Conservation (phyloP, 30 jellyfish, hydroid and myxozoan genomes). For the Phacellophora camtschatica region DNA sequence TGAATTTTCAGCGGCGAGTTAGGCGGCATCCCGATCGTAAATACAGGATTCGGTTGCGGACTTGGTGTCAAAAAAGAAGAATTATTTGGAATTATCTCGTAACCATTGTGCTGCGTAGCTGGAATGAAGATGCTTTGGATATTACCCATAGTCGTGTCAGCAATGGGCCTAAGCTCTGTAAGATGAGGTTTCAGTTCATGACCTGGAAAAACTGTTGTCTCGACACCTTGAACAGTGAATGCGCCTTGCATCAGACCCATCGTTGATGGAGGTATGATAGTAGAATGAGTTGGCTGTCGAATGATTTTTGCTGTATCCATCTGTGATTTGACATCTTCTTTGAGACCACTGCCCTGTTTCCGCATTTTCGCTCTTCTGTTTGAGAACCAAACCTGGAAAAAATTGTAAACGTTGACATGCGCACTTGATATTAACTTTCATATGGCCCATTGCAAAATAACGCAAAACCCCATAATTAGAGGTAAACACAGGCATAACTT, state of each 20-base stretch:
- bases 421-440: too few species aligned
- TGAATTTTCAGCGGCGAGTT: constrained; percentile 28
- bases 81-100: constrained; percentile 55
- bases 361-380: constrained; percentile 97
- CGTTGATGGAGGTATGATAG: constrained; percentile 62
- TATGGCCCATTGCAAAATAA: too few species aligned
- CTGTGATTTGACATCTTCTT: constrained; percentile 4
- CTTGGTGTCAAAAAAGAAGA: constrained; percentile 86
- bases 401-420: too few species aligned
- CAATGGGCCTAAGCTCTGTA: constrained; percentile 78
- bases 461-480: too few species aligned
- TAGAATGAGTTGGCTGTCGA: constrained; percentile 51
- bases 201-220: constrained; percentile 22
- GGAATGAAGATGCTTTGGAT: constrained; percentile 78
- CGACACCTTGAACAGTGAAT: constrained; percentile 33
- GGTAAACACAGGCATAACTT: too few species aligned
- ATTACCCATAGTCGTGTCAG: constrained; percentile 68
- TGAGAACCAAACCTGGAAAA: constrained; percentile 93
- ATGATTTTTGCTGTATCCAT: neutral
- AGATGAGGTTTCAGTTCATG: constrained; percentile 75
- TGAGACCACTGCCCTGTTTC: constrained; percentile 71
- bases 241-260: constrained; percentile 32
- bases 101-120: constrained; percentile 79
- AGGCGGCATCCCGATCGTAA: constrained; percentile 75
- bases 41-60: constrained; percentile 79